Base-by-base conservation (phyloP, 2,113 vertebrate genomes). In the Chlorodrepanis virens region DNA sequence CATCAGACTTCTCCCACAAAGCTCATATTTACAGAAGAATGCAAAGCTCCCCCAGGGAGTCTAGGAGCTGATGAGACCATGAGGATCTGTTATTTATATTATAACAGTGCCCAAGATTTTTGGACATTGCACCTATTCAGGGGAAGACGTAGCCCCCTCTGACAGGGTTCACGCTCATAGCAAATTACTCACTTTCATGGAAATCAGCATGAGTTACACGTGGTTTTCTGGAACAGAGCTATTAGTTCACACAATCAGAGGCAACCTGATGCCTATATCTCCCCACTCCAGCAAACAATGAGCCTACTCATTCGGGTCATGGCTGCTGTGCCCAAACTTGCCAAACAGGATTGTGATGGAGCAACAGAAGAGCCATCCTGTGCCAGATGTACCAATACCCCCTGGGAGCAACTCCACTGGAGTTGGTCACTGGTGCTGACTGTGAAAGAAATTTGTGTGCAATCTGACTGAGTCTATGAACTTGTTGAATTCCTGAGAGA, bases 1-100 rank as follows among this genome's bases (percentile, higher is more conserved):
- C 93, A 95, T 91, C 95, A 94, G 94, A 85, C 89, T 97, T 95
- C 93, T 97, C 93, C 92, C 93, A 97, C 89, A 94, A 96, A 94
- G 93, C 90, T 95, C 92, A 80, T 94, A 93, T 96, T 96, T 83
- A 92, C 96, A 91, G 87, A 96, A 95, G 94, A 95, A 97, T 96
- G 90, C 78, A 89, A 53, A 93, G 92, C 35, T 93, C 81, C 90
- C 94, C 92, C 83, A 80, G 96, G 94, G 96, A 95, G 94, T 94
- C 88, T 97, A 87, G 63, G 45, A 93, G 72, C 86, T 93, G 92
- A 96, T 89, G 94, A 95, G 88, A 95, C 88, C 77, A 35, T 28
- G 86, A 93, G 75, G 92, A 92, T 92, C 91, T 93, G 87, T 92
- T 96, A 93, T 96, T 95, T 92, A 81, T 93, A 90, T 89, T 92